A percentile compares a stretch with the other conserved stretches of the same genome.
phyloP scores from a whole-genome alignment of 2,888 invertebrate species.

The Arrhopalites spinosus region DNA sequence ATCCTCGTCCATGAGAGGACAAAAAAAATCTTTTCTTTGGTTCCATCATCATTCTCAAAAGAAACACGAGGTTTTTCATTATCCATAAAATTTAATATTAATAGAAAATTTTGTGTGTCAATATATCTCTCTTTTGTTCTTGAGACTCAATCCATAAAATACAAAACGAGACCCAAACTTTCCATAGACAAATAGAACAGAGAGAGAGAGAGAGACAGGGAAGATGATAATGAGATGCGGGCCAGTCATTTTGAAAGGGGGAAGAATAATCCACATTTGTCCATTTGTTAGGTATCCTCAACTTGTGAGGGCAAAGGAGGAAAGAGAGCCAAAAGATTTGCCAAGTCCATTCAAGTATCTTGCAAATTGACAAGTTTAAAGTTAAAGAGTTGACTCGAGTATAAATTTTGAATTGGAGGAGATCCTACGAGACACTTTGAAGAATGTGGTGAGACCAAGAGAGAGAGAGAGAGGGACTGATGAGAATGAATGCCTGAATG shows the following conservation, averaged over 20 bases:
- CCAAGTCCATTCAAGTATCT: too few species aligned
- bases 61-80: too few species aligned
- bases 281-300: slow-evolving; percentile 35
- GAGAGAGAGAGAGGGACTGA: not conserved
- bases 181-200: not conserved
- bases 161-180: not conserved
- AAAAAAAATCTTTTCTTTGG: not conserved
- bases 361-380: too few species aligned
- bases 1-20: too few species aligned
- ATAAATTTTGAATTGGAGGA: too few species aligned
- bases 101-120: too few species aligned
- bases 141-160: not conserved
- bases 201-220: not conserved
- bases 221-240: not conserved
- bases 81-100: too few species aligned
- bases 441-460: not conserved
- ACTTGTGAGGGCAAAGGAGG: slow-evolving; percentile 21
- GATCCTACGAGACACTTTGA: too few species aligned
- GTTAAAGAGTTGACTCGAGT: too few species aligned
- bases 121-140: too few species aligned
- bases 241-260: not conserved
- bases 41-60: too few species aligned
- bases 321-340: too few species aligned
- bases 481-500: not conserved
- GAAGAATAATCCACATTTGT: not conserved